A percentile compares a stretch with the other conserved stretches of the same genome.
Evolutionary conservation across 2,888 invertebrate genomes (phyloP).

Genomic region (Rotaria socialis): DNA sequence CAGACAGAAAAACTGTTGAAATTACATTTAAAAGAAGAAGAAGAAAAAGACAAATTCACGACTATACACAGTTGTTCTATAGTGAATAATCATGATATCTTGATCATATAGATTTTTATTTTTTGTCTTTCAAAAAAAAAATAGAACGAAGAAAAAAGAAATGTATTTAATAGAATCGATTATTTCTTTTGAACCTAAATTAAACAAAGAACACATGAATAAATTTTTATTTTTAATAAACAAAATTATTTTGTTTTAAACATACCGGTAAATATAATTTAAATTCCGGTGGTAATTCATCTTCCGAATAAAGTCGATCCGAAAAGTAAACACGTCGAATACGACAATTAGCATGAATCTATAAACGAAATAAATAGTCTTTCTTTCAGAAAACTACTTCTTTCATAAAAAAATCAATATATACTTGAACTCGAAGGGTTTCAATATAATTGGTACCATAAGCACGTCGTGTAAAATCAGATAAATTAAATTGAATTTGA

Average conservation of each 20-base stretch:
- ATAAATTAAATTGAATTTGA: constrained; percentile 83
- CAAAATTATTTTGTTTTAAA: background rate
- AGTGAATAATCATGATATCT: background rate
- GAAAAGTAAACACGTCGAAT: constrained; percentile 87
- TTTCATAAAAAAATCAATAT: background rate
- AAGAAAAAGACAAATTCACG: no score
- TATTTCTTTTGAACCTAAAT: constrained; percentile 25
- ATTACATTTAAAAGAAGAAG: no score
- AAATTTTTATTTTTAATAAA: no score
- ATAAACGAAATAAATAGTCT: constrained; percentile 54
- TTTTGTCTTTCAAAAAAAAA: background rate
- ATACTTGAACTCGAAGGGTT: constrained; percentile 72
- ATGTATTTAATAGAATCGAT: background rate
- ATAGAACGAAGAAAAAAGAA: constrained; percentile 1
- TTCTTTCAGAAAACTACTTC: background rate
- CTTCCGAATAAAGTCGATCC: constrained; percentile 85
- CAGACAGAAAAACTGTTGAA: no score
- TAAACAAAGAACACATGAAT: background rate
- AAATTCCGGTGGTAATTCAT: constrained; percentile 88
- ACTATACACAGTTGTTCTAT: background rate
- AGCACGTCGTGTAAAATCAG: constrained; percentile 84
- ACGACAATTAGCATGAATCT: constrained; percentile 91
- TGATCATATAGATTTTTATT: background rate
- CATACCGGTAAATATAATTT: constrained; percentile 83
- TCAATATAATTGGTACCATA: constrained; percentile 97